phyloP scores from a whole-genome alignment of 2,888 invertebrate genomes.

The Caenorhabditis drosophilae region DNA sequence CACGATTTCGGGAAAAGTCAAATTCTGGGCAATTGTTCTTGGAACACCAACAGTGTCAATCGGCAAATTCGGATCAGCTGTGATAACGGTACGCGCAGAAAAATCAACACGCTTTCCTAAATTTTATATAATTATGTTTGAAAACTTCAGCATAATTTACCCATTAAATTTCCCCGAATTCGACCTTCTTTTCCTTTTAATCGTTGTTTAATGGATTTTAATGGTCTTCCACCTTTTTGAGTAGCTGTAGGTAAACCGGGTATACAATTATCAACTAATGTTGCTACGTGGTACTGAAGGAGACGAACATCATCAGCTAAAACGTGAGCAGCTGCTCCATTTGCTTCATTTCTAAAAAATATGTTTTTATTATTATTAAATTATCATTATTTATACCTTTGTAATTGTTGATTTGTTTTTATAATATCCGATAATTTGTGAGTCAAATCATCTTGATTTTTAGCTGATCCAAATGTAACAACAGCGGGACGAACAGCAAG shows the following conservation, averaged over 20 bases:
- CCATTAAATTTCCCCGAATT: slow-evolving; percentile 98
- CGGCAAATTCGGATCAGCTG: slow-evolving; percentile 73
- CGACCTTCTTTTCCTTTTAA: slow-evolving; percentile 96
- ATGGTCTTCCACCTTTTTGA: slow-evolving; percentile 97
- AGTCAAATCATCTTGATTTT: slow-evolving; percentile 96
- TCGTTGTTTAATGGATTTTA: slow-evolving; percentile 95
- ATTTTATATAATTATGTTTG: too few relatives aligned
- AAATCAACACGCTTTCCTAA: slow-evolving; percentile 96
- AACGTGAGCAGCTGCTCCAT: slow-evolving; percentile 96
- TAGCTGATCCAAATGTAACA: slow-evolving; percentile 97
- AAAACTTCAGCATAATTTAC: too few relatives aligned
- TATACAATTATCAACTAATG: slow-evolving; percentile 97
- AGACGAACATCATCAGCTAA: slow-evolving; percentile 94
- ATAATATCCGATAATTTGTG: slow-evolving; percentile 98
- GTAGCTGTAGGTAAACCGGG: slow-evolving; percentile 93
- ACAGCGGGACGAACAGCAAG: slow-evolving; percentile 94
- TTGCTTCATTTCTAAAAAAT: slow-evolving; percentile 82
- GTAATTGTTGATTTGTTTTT: slow-evolving; percentile 93
- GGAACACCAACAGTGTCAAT: slow-evolving; percentile 97
- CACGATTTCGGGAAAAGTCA: slow-evolving; percentile 98
- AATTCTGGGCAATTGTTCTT: slow-evolving; percentile 94
- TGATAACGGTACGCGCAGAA: slow-evolving; percentile 91
- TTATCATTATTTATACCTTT: slow-evolving; percentile 71
- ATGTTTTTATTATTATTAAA: background rate
- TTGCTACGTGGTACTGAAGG: slow-evolving; percentile 97